A percentile compares a stretch with the other conserved stretches of the same genome.
phyloP scores from a whole-genome alignment of 2,113 vertebrate genomes.

The Anguilla japonica region DNA sequence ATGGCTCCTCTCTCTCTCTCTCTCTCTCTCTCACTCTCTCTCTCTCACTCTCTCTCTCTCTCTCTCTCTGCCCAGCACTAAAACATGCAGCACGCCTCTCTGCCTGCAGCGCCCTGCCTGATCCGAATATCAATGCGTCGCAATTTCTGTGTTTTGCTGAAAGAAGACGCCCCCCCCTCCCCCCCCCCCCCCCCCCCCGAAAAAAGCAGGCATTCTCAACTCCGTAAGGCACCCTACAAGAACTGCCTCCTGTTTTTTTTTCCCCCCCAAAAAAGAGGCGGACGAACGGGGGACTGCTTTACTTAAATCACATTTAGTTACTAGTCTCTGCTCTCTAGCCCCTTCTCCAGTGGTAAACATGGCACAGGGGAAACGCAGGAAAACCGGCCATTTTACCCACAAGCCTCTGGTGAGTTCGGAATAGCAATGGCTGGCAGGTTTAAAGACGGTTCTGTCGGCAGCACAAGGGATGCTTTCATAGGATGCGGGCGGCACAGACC shows the following conservation, averaged over 20 bases:
- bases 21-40: too few species aligned
- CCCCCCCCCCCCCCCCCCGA: too few species aligned
- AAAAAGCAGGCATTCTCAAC: not conserved
- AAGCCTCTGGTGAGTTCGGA: not conserved
- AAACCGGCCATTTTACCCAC: not conserved
- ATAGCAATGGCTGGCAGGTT: not conserved
- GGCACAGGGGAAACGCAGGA: not conserved
- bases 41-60: too few species aligned
- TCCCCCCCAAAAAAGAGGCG: not conserved
- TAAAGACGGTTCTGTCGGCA: not conserved
- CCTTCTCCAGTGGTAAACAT: not conserved
- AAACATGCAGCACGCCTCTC: not conserved
- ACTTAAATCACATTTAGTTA: not conserved
- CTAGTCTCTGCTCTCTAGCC: not conserved
- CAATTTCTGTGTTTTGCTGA: not conserved
- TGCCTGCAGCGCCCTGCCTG: slow-evolving; percentile 3
- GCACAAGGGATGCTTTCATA: slow-evolving; percentile 19
- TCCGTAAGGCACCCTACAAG: not conserved
- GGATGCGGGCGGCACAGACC: not conserved
- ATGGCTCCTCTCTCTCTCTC: too few species aligned
- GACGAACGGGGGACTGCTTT: not conserved
- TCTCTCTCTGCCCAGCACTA: not conserved
- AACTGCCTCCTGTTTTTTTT: not conserved
- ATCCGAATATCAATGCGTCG: slow-evolving; percentile 21
- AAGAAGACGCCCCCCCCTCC: not conserved